These are phyloP conservation scores for Gymnorhina tibicen DNA, from an alignment of 2,113 vertebrate species.

Conservation along the genomic window DNA sequence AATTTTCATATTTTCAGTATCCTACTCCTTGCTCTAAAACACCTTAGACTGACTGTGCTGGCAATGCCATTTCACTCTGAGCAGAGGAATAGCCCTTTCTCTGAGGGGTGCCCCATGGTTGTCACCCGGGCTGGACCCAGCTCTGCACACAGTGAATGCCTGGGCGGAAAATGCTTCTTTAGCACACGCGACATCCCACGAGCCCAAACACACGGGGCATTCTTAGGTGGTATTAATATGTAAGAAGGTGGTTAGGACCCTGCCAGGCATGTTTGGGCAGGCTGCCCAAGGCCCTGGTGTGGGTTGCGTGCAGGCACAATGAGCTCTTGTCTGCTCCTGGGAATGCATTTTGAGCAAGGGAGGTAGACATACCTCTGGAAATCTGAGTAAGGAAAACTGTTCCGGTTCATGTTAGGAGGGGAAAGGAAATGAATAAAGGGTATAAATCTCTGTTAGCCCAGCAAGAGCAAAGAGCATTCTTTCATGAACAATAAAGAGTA, in stretches of 20 bases:
- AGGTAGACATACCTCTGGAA: conserved; percentile 23
- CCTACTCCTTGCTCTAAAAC: neutral
- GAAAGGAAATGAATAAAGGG: conserved; percentile 48
- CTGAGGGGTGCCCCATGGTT: neutral
- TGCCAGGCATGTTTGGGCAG: conserved; percentile 34
- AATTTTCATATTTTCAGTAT: neutral
- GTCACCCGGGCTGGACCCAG: rapidly evolving
- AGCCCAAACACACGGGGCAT: neutral
- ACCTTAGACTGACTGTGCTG: neutral
- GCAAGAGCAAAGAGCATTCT: neutral
- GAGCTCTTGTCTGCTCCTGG: conserved; percentile 38
- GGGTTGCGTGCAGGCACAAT: conserved; percentile 27
- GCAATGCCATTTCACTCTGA: neutral
- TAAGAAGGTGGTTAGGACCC: conserved; percentile 23
- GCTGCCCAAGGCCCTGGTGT: conserved; percentile 2
- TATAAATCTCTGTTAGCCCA: neutral
- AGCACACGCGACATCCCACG: neutral
- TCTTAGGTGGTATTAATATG: conserved; percentile 44
- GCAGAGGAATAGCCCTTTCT: neutral
- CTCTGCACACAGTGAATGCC: rapidly evolving
- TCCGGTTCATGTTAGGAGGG: conserved; percentile 47
- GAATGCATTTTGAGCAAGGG: neutral
- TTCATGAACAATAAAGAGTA: neutral
- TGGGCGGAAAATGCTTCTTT: neutral
- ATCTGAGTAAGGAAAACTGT: conserved; percentile 41